Percentiles rank a stretch among this genome's conserved stretches.
These are phyloP conservation scores for Mormyrops boulengeri DNA, from an alignment of 2,797 vertebrate genomes.

Conservation along the genomic window DNA sequence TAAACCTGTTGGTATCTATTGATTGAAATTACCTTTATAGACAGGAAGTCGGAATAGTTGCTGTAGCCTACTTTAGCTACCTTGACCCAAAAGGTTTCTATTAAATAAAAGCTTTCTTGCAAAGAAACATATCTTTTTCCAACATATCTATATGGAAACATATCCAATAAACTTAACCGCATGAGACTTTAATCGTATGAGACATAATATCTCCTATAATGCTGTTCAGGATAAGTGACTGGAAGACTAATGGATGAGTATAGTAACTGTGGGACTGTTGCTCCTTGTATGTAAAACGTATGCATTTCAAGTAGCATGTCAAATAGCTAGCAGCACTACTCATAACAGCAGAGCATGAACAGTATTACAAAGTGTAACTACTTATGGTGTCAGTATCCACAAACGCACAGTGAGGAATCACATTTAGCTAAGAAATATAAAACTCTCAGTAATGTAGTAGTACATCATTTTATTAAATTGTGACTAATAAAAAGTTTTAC, in stretches of 20 bases:
- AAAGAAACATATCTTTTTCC: neutral
- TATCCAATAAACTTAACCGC: neutral
- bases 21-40: neutral
- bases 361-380: neutral
- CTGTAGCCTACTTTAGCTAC: neutral
- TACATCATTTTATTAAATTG: conserved; percentile 3
- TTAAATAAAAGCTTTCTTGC: neutral
- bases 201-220: neutral
- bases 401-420: neutral
- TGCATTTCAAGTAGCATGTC: neutral
- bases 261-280: neutral
- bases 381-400: neutral
- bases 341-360: neutral
- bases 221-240: neutral
- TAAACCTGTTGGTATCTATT: neutral
- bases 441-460: neutral
- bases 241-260: neutral
- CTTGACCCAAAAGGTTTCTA: neutral
- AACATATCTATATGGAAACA: neutral
- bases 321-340: neutral
- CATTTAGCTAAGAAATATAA: neutral
- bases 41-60: neutral
- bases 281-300: neutral
- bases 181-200: neutral
- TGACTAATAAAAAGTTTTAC: neutral